A percentile compares a stretch with the other conserved stretches of the same genome.
Conservation (phyloP, 2,888 invertebrate species). For the Polydesmus complanatus region DNA sequence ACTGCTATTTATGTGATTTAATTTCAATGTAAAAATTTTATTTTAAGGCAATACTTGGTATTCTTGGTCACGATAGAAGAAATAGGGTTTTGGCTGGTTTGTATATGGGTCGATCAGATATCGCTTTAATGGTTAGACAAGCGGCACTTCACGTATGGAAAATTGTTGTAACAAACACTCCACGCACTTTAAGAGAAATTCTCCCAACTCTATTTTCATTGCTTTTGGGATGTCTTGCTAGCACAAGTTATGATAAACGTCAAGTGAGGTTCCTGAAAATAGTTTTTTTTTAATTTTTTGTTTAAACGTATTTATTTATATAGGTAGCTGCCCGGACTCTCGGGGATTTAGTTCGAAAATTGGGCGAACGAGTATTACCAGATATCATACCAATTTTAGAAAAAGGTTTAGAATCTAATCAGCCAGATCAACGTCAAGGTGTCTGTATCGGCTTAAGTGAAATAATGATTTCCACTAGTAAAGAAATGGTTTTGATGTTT, state of each 20-base stretch:
- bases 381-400: slow-evolving; percentile 97
- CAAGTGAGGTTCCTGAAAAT: slow-evolving; percentile 41
- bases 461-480: slow-evolving; percentile 91
- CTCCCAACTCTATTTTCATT: slow-evolving; percentile 84
- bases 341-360: slow-evolving; percentile 89
- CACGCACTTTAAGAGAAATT: slow-evolving; percentile 88
- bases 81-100: slow-evolving; percentile 86
- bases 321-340: slow-evolving; percentile 84
- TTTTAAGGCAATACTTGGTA: slow-evolving; percentile 62
- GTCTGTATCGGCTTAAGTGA: slow-evolving; percentile 96
- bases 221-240: slow-evolving; percentile 83
- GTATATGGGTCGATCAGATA: slow-evolving; percentile 95
- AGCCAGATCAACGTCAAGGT: slow-evolving; percentile 90
- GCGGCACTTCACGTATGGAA: slow-evolving; percentile 99
- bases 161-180: slow-evolving; percentile 96
- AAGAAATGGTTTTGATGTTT: slow-evolving; percentile 83
- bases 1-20: no score
- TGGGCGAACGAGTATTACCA: slow-evolving; percentile 92
- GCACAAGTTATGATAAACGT: slow-evolving; percentile 88
- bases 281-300: background rate
- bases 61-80: slow-evolving; percentile 74
- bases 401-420: slow-evolving; percentile 75
- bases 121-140: slow-evolving; percentile 90
- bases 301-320: background rate
- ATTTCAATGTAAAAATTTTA: background rate